Base-by-base conservation (phyloP, 1,140 invertebrate species). In the Oscheius sp. region DNA sequence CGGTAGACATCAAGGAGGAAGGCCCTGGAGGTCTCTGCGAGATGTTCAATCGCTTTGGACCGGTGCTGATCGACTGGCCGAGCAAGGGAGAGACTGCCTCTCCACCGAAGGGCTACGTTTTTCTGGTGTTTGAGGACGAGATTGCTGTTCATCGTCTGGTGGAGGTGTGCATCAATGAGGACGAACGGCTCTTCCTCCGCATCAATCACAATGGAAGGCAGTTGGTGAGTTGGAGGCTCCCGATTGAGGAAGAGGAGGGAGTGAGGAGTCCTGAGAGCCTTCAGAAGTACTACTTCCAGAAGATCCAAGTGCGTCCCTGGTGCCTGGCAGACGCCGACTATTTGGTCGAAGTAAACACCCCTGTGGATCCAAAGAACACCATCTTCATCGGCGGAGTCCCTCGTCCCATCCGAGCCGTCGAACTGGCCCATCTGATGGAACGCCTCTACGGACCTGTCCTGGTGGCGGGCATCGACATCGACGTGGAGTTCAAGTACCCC, bases 351-450 rank as follows among this genome's bases (percentile, higher is more conserved):
- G 94, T 93, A 1, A 94, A 92, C 71, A 94, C 97, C 90, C 93
- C 94, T 4, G 87, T 99, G 15, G 96, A 99, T 87, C 95, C 95
- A 15, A 88, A 97, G 63, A 97, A 97, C 87, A 99, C 96, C 0
- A 95, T 99, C 10, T 99, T 99, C 87, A 96, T 99, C 46, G 97
- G 97, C 26, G 97, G 97, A 1, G 96, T 99, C 42, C 97, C 97
- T 7, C 90, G 97, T 77, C 97, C 97, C 0, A 87, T 98, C 2
- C 95, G 97, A 88, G 96, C 97, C 82, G 89, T 92, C 79, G 95
- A 86, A 86, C 79, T 82, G 26, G 58, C 49, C 38, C 13, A 20
- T 18, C 97, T 98, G 59, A 97, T 99, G 94, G 94, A 99, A 87
- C 89, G 93, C 77, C 88, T 97, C 74, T 99, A 98, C 85, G 97